Evolutionary conservation across 1,140 invertebrate species (phyloP).

Genomic region (Aphaenogaster ashmeadi): DNA sequence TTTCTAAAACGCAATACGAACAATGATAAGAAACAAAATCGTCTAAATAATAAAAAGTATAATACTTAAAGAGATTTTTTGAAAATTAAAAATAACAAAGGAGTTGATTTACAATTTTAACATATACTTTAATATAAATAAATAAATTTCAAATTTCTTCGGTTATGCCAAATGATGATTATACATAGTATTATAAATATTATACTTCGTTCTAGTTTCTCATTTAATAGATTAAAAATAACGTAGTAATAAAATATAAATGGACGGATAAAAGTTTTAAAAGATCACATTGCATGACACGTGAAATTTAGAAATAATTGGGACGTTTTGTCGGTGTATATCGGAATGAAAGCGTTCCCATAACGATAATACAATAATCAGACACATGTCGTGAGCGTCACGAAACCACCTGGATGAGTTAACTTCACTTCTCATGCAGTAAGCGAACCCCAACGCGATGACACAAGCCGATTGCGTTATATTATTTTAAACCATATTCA

Average conservation of each 20-base stretch:
- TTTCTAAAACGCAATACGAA: conserved; percentile 32
- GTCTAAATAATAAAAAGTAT: neutral
- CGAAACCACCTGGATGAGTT: conserved; percentile 82
- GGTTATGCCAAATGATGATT: neutral
- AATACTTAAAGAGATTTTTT: neutral
- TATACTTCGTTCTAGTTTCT: neutral
- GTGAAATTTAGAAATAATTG: conserved; percentile 40
- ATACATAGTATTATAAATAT: neutral
- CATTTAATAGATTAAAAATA: neutral
- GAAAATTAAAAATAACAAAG: neutral
- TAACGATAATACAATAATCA: conserved; percentile 83
- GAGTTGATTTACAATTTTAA: conserved; percentile 13
- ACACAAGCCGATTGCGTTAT: neutral
- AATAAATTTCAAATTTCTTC: neutral
- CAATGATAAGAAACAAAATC: neutral
- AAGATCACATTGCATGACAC: conserved; percentile 10
- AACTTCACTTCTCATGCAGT: conserved; percentile 81
- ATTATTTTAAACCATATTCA: conserved; percentile 28
- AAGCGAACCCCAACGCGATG: conserved; percentile 40
- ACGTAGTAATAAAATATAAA: neutral
- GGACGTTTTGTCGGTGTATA: conserved; percentile 50
- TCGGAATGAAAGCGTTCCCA: conserved; percentile 80
- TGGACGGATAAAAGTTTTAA: neutral
- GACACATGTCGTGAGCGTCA: conserved; percentile 79
- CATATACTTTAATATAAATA: neutral